Base-by-base conservation (phyloP, 53 echinoderm and acorn worm genomes). In the Zoroaster sp. region DNA sequence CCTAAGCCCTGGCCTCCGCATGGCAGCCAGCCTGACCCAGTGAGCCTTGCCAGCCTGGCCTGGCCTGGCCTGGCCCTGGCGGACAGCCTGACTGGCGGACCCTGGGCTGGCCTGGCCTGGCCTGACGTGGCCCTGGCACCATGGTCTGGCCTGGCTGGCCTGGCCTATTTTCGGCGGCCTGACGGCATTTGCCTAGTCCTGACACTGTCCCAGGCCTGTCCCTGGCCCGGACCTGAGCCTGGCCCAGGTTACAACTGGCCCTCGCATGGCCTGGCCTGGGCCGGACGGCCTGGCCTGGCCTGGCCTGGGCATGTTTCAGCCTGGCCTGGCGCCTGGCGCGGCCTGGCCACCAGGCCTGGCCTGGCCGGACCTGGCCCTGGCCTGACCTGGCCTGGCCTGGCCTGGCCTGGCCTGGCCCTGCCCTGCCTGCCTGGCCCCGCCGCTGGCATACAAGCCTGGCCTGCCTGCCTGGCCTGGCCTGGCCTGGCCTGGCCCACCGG, bases 101-200 rank as follows among this genome's bases (percentile, higher is more conserved):
- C 73, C 73, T 73, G 73, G 73, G 8, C 74, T 73, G 74, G 74
- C 74, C 73, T 73, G 73, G 73, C 73, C 73, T 73, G 73, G 73
- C 73, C 73, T 73, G 73, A 31, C 73, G 9, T 73, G 73, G 73
- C 73, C 73, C 28, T 32, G 73, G 28, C 34, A 34, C 28, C 73
- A 6, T 32, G 73, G 73, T 31, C 73, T 73, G 73, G 73, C 73
- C 73, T 73, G 35, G 73, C 73, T 34, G 43, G 73, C 73, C 73
- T 73, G 73, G 43, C 43, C 43, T 43, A 10, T 5, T 10, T 10
- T 43, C 5, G 73, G 10, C 73, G 73, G 73, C 73, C 73, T 73
- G 73, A 31, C 73, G 10, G 7, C 28, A 34, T 34, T 34, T 32
- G 35, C 10, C 73, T 31, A 11, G 73, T 8, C 73, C 73, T 73